Evolutionary conservation across 2,113 vertebrate genomes (phyloP).

Genomic region (Hippocampus barbouri): DNA sequence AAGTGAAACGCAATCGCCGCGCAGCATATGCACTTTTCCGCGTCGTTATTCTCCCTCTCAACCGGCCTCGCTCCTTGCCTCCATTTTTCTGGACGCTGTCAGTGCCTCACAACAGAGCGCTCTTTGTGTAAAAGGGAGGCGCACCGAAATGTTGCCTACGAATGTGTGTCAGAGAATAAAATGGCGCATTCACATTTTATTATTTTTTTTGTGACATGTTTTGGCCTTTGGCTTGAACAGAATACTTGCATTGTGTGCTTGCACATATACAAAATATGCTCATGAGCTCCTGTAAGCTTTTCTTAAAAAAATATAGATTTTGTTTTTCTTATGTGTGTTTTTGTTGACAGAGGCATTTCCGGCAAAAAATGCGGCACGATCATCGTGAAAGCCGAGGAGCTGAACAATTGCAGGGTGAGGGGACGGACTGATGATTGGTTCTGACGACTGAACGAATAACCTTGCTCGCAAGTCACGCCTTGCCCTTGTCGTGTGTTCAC

Average conservation of each 20-base stretch:
- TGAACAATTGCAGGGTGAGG: constrained; percentile 92
- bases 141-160: background rate
- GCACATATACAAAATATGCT: no score
- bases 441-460: no score
- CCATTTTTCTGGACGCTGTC: background rate
- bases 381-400: constrained; percentile 92
- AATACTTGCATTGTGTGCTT: no score
- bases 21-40: constrained; percentile 8
- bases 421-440: background rate
- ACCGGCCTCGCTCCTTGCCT: background rate
- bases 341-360: constrained; percentile 84
- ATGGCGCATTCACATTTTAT: background rate
- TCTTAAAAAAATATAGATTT: background rate
- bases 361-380: constrained; percentile 93
- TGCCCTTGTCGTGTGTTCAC: background rate
- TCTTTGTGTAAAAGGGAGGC: background rate
- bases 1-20: background rate
- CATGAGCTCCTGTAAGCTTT: background rate
- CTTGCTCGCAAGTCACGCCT: background rate
- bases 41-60: background rate
- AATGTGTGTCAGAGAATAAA: background rate
- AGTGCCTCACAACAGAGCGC: background rate
- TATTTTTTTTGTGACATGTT: no score
- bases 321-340: constrained; percentile 11
- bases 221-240: background rate